Conservation (phyloP, 2,113 vertebrate species). For the Crotalus horridus region DNA sequence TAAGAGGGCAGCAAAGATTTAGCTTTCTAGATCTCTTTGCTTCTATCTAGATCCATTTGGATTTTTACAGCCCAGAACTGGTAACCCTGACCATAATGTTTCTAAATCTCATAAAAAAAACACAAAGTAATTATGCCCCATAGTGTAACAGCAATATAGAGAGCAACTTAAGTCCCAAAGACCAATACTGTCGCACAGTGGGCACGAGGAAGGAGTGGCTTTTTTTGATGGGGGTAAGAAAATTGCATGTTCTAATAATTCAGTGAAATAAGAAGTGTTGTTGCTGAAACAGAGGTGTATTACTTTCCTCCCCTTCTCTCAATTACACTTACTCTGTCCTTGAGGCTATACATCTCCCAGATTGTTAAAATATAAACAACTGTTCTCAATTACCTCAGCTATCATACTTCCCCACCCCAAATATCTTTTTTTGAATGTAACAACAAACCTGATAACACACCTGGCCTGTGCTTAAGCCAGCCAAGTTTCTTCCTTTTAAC, state of each 20-base stretch:
- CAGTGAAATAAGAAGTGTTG: background rate
- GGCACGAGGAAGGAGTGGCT: background rate
- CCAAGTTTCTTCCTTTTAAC: background rate
- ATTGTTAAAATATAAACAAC: slow-evolving; percentile 2
- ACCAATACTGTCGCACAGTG: background rate
- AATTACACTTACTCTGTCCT: background rate
- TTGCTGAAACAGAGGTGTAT: background rate
- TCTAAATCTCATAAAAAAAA: background rate
- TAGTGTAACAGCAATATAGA: background rate
- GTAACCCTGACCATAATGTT: background rate
- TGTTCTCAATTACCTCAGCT: background rate
- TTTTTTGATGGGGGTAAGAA: background rate
- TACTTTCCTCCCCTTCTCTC: background rate
- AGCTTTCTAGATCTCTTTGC: background rate
- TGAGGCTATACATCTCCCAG: background rate
- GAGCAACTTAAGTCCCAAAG: background rate
- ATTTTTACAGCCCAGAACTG: background rate
- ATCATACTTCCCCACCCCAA: background rate
- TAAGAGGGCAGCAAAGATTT: background rate
- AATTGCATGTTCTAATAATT: background rate
- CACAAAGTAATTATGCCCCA: background rate
- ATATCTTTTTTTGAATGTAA: background rate
- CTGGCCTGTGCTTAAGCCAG: background rate
- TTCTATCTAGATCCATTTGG: background rate
- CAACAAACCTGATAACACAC: background rate